Evolutionary conservation across 1,140 invertebrate species (phyloP).

Genomic region (Lepidurus packardi): DNA sequence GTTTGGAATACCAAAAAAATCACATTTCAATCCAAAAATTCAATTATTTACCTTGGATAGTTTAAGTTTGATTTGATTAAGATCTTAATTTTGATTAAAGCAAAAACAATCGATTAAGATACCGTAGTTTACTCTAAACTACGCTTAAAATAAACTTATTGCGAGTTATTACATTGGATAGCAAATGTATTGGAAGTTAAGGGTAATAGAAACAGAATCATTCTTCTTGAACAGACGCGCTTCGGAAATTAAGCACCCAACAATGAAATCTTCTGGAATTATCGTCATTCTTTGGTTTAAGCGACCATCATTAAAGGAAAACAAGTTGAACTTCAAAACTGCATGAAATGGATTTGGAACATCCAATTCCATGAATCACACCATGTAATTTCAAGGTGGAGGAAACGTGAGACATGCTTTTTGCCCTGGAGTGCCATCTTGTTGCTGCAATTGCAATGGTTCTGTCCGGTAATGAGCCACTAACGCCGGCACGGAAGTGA

Average conservation of each 20-base stretch:
- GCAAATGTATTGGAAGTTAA: neutral
- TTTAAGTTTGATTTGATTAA: too few species aligned
- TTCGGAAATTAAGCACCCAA: neutral
- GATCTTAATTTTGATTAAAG: too few species aligned
- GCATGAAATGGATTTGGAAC: neutral
- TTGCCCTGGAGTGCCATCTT: neutral
- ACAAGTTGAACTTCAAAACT: neutral
- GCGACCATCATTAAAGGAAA: neutral
- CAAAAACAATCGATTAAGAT: too few species aligned
- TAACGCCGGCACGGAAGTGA: neutral
- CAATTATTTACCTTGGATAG: too few species aligned
- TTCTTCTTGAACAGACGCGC: neutral
- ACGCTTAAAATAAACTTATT: too few species aligned
- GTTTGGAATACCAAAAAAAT: too few species aligned
- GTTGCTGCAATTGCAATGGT: constrained; percentile 9
- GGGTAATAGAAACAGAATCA: neutral
- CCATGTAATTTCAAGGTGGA: neutral
- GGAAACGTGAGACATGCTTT: neutral
- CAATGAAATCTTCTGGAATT: neutral
- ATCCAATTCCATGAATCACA: neutral
- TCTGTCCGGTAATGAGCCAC: neutral
- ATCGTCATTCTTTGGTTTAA: neutral
- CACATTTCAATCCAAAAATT: too few species aligned
- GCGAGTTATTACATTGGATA: too few species aligned
- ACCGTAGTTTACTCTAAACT: too few species aligned